Conservation (phyloP, 1,140 invertebrate genomes). For the Temnothorax curvispinosus region DNA sequence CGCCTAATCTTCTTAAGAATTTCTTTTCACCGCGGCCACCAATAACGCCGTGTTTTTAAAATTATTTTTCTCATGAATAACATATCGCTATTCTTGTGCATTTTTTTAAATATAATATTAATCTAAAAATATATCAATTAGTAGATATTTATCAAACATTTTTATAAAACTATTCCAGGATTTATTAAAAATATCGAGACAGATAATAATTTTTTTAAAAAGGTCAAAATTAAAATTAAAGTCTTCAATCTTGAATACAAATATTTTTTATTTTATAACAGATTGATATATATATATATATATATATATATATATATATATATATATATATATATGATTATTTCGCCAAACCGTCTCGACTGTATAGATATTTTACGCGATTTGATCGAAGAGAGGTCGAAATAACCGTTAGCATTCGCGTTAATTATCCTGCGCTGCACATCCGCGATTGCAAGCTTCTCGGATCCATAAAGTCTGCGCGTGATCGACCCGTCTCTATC, state of each 20-base stretch:
- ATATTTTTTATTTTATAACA: background rate
- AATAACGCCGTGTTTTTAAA: background rate
- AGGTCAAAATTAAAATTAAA: background rate
- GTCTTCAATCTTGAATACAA: background rate
- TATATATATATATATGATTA: background rate
- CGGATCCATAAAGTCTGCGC: constrained; percentile 30
- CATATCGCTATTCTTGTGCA: background rate
- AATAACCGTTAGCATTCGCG: constrained; percentile 8
- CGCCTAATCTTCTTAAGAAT: constrained; percentile 49
- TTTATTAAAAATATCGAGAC: background rate
- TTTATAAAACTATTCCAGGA: background rate
- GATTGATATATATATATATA: background rate
- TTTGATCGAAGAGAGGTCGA: background rate
- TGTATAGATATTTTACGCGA: background rate
- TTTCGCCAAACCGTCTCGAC: background rate
- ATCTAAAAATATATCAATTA: background rate
- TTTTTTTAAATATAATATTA: background rate
- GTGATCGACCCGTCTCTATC: constrained; percentile 23
- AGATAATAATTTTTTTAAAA: background rate
- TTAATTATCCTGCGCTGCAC: background rate
- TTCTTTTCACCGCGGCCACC: constrained; percentile 8
- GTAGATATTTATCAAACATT: background rate
- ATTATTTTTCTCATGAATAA: constrained; percentile 12
- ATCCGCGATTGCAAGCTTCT: constrained; percentile 7
- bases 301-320: background rate